A percentile compares a stretch with the other conserved stretches of the same genome.
These are phyloP conservation scores for Synanthedon formicaeformis DNA, from an alignment of 2,888 invertebrate species.

Conservation along the genomic window DNA sequence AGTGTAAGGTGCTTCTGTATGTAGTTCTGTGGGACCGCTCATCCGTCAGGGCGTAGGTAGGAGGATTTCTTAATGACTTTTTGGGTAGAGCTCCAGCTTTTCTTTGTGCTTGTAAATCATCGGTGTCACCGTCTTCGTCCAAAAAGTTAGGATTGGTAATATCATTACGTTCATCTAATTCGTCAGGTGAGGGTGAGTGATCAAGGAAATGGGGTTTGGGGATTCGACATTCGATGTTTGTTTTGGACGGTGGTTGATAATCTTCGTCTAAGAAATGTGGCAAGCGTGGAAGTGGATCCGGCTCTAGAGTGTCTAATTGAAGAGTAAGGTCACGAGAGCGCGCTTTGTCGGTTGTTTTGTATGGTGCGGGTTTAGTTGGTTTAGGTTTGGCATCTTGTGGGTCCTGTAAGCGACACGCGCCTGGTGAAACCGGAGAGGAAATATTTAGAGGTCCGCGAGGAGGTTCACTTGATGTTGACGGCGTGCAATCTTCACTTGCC, in stretches of 20 bases:
- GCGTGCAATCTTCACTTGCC: constrained; percentile 63
- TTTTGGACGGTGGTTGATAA: constrained; percentile 68
- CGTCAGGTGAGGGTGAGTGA: constrained; percentile 64
- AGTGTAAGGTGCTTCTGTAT: constrained; percentile 55
- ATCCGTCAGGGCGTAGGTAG: constrained; percentile 38
- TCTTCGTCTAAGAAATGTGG: constrained; percentile 75
- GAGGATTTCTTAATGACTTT: constrained; percentile 36
- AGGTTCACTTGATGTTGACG: constrained; percentile 56
- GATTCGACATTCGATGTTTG: constrained; percentile 61
- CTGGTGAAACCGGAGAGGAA: constrained; percentile 37
- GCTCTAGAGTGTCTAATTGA: constrained; percentile 48
- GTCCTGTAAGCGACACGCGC: constrained; percentile 44
- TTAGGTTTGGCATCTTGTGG: constrained; percentile 42
- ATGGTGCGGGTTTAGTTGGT: constrained; percentile 24
- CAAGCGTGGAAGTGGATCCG: constrained; percentile 53
- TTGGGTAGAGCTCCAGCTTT: constrained; percentile 58
- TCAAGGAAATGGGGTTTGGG: constrained; percentile 67
- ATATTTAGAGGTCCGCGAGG: constrained; percentile 32
- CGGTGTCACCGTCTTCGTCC: constrained; percentile 55
- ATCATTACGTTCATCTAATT: constrained; percentile 61
- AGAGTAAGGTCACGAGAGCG: constrained; percentile 54
- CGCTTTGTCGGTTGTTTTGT: constrained; percentile 46
- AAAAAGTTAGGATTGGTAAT: constrained; percentile 63
- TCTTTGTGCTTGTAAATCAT: constrained; percentile 47
- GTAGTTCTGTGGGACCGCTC: constrained; percentile 52